Percentiles rank a stretch among this genome's conserved stretches.
Conservation (phyloP, 1,140 invertebrate genomes). For the Gryon sp. region DNA sequence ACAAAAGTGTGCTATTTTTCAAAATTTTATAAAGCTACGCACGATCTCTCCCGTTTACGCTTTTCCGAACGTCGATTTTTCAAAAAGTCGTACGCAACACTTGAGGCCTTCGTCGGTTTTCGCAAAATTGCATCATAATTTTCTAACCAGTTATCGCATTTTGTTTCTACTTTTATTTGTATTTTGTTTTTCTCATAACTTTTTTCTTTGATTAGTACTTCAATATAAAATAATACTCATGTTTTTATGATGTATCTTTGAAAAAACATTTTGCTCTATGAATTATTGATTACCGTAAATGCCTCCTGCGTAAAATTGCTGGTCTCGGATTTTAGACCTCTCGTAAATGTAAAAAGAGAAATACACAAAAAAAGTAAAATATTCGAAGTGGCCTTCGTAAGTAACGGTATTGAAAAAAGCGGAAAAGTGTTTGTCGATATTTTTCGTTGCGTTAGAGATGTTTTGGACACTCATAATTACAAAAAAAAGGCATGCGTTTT, state of each 20-base stretch:
- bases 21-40: slow-evolving; percentile 77
- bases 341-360: slow-evolving; percentile 74
- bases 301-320: slow-evolving; percentile 62
- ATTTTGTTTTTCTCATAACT: slow-evolving; percentile 2
- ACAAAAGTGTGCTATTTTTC: slow-evolving; percentile 77
- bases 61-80: slow-evolving; percentile 70
- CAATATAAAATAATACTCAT: slow-evolving; percentile 16
- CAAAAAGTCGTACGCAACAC: slow-evolving; percentile 69
- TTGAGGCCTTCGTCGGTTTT: slow-evolving; percentile 68
- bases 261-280: slow-evolving; percentile 47
- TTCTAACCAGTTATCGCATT: too few species aligned
- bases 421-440: slow-evolving; percentile 68
- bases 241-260: slow-evolving; percentile 41
- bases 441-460: slow-evolving; percentile 58
- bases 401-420: slow-evolving; percentile 72
- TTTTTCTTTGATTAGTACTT: slow-evolving; percentile 15
- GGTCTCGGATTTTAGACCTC: slow-evolving; percentile 68
- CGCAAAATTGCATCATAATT: neutral
- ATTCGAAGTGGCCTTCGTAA: slow-evolving; percentile 77
- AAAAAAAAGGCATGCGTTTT: slow-evolving; percentile 57
- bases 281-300: slow-evolving; percentile 64
- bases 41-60: slow-evolving; percentile 68
- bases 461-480: slow-evolving; percentile 52
- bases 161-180: too few species aligned
- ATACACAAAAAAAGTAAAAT: slow-evolving; percentile 67